Conservation (phyloP, 2,113 vertebrate genomes). For the Donacobius atricapilla region DNA sequence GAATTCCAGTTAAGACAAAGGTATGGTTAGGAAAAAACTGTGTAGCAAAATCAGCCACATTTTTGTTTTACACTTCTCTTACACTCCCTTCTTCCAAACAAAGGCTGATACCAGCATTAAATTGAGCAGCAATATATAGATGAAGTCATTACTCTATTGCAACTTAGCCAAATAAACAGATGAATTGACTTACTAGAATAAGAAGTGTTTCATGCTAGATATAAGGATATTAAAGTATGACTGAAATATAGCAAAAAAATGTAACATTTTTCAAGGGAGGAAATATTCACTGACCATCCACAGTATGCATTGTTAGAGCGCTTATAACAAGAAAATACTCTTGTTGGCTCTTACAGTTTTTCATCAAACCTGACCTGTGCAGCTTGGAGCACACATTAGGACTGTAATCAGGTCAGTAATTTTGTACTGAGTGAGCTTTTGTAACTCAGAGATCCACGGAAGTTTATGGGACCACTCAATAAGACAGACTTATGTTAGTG, state of each 20-base stretch:
- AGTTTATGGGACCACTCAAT: background rate
- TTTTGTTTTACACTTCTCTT: background rate
- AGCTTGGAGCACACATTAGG: background rate
- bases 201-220: background rate
- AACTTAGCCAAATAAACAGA: background rate
- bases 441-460: background rate
- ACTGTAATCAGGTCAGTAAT: background rate
- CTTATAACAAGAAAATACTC: background rate
- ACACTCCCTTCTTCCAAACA: background rate
- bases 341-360: background rate
- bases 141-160: background rate
- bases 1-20: background rate
- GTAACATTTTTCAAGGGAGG: background rate
- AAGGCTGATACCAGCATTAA: background rate
- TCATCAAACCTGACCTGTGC: background rate
- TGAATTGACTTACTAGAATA: background rate
- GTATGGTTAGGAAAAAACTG: background rate
- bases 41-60: background rate
- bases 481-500: accelerated
- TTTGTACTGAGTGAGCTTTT: background rate
- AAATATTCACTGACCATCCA: background rate
- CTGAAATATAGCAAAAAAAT: background rate
- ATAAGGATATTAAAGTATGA: background rate
- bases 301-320: background rate
- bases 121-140: background rate